Percentiles rank a stretch among this genome's conserved stretches.
Evolutionary conservation across 2,797 vertebrate species (phyloP).

Genomic region (Thripadectes ignobilis): DNA sequence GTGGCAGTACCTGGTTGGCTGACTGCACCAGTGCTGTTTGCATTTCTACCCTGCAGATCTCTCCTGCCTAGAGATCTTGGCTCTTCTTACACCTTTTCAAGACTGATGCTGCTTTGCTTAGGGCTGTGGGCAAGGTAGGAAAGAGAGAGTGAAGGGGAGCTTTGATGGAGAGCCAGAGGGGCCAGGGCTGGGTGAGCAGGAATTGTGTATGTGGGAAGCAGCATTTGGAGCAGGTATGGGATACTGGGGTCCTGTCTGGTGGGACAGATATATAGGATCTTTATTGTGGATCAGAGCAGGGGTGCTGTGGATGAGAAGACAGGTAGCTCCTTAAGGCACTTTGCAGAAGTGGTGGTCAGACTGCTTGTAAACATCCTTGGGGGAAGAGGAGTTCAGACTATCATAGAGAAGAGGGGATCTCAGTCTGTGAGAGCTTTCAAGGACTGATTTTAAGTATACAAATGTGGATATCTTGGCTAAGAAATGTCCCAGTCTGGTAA

Average conservation of each 20-base stretch:
- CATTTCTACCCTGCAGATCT: background rate
- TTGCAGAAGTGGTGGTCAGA: background rate
- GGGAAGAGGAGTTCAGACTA: background rate
- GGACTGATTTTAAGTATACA: background rate
- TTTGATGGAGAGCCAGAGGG: background rate
- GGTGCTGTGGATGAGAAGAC: background rate
- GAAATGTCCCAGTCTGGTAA: background rate
- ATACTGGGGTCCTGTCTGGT: background rate
- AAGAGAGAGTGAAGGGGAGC: background rate
- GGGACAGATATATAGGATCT: background rate
- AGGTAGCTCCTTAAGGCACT: background rate
- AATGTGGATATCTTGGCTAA: background rate
- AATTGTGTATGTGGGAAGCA: background rate
- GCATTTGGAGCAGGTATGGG: background rate
- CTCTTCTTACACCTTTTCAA: background rate
- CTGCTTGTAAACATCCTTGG: background rate
- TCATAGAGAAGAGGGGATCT: background rate
- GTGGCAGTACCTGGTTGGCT: background rate
- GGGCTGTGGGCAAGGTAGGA: background rate
- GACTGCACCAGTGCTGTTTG: background rate
- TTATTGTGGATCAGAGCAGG: background rate
- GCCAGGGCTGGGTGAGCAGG: background rate
- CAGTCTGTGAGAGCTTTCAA: background rate
- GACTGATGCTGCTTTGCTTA: background rate
- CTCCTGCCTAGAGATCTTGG: background rate